Evolutionary conservation across 1,140 invertebrate genomes (phyloP).

Genomic region (Trichonephila inaurata): DNA sequence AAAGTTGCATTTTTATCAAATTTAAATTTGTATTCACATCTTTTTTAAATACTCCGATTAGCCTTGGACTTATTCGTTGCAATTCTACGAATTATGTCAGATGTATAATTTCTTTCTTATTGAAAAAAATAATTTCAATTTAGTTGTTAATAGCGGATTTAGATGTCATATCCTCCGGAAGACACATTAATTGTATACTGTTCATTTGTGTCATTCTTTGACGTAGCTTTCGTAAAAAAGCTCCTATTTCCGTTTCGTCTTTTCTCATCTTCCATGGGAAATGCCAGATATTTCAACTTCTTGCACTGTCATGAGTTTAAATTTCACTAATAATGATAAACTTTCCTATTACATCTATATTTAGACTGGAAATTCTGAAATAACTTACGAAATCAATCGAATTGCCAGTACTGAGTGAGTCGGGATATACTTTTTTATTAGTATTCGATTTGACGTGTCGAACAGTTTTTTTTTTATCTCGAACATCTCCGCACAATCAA

Average conservation of each 20-base stretch:
- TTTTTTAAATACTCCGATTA: neutral
- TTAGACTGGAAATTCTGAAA: neutral
- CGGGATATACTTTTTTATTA: neutral
- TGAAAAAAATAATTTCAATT: neutral
- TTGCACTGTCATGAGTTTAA: neutral
- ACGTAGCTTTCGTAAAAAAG: neutral
- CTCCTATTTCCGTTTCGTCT: neutral
- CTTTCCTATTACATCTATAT: neutral
- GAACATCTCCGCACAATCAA: neutral
- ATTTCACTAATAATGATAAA: conserved; percentile 10
- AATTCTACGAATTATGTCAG: neutral
- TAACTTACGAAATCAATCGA: conserved; percentile 8
- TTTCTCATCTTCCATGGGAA: neutral
- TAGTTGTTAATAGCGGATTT: neutral
- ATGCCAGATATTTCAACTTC: neutral
- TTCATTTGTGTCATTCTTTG: neutral
- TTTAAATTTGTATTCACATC: neutral
- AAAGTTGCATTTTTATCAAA: too few relatives aligned
- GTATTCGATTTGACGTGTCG: neutral
- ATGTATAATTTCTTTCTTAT: neutral
- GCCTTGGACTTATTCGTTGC: neutral
- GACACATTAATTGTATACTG: neutral
- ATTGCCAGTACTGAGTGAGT: neutral
- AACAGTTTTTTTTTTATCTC: neutral
- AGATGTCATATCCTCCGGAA: neutral